phyloP scores from a whole-genome alignment of 2,888 invertebrate species.

The Agriopis leucophaearia region DNA sequence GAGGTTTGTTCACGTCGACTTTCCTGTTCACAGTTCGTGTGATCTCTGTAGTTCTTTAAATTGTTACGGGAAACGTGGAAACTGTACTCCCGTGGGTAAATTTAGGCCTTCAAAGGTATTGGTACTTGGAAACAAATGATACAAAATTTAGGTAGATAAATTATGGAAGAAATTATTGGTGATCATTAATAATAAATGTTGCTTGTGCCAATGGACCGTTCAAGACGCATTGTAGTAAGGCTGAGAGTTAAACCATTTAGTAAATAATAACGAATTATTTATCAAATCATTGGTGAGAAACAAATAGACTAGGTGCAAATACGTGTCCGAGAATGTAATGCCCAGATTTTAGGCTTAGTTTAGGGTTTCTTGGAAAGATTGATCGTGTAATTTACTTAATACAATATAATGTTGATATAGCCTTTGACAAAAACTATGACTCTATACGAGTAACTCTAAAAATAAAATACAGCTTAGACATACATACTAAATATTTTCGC shows the following conservation, averaged over 20 bases:
- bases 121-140: background rate
- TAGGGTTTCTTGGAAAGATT: conserved; percentile 22
- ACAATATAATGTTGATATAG: conserved; percentile 19
- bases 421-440: background rate
- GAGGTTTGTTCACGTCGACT: conserved; percentile 21
- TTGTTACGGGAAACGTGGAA: conserved; percentile 18
- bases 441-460: no score
- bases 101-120: conserved; percentile 22
- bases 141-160: background rate
- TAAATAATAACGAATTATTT: conserved; percentile 5
- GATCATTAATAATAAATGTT: background rate
- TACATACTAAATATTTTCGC: no score
- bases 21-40: conserved; percentile 13
- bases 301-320: conserved; percentile 7
- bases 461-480: no score
- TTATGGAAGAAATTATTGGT: background rate
- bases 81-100: conserved; percentile 1
- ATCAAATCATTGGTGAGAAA: conserved; percentile 12
- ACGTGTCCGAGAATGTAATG: conserved; percentile 23
- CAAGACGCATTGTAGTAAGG: background rate
- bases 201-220: background rate
- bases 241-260: conserved; percentile 1
- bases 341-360: conserved; percentile 24
- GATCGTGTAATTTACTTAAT: conserved; percentile 31
- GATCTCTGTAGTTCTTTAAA: conserved; percentile 16